These are phyloP conservation scores for Nerophis lumbriciformis DNA, from an alignment of 2,113 vertebrate species.

Conservation along the genomic window DNA sequence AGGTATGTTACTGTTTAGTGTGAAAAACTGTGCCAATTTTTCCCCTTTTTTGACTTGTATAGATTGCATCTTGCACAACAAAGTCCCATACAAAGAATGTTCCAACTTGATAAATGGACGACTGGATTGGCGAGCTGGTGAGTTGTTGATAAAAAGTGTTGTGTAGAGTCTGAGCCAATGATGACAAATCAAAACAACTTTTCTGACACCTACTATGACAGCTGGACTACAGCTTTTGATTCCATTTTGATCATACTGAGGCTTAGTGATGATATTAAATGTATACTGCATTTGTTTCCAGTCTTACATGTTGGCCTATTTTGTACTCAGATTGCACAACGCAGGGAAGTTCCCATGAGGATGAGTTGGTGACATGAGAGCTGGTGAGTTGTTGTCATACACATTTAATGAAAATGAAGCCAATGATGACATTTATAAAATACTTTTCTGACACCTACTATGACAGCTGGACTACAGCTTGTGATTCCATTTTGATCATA, in stretches of 20 bases:
- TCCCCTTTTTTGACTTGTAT: neutral
- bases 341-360: too few relatives aligned
- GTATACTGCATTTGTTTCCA: too few relatives aligned
- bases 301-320: neutral
- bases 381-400: too few relatives aligned
- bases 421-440: conserved; percentile 22
- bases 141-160: too few relatives aligned
- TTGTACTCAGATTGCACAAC: too few relatives aligned
- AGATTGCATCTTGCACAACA: too few relatives aligned
- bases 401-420: too few relatives aligned
- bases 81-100: neutral
- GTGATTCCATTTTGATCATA: conserved; percentile 37
- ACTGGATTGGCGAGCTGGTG: too few relatives aligned
- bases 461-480: conserved; percentile 52
- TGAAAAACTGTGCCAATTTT: too few relatives aligned
- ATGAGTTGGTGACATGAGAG: too few relatives aligned
- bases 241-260: conserved; percentile 20
- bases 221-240: conserved; percentile 39
- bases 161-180: conserved; percentile 31
- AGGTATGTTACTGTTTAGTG: too few relatives aligned
- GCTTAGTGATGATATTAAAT: neutral
- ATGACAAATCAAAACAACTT: conserved; percentile 13
- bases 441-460: conserved; percentile 63
- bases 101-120: neutral
- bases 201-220: conserved; percentile 54